These are phyloP conservation scores for Pantherophis guttatus DNA, from an alignment of 2,113 vertebrate genomes.

Conservation along the genomic window DNA sequence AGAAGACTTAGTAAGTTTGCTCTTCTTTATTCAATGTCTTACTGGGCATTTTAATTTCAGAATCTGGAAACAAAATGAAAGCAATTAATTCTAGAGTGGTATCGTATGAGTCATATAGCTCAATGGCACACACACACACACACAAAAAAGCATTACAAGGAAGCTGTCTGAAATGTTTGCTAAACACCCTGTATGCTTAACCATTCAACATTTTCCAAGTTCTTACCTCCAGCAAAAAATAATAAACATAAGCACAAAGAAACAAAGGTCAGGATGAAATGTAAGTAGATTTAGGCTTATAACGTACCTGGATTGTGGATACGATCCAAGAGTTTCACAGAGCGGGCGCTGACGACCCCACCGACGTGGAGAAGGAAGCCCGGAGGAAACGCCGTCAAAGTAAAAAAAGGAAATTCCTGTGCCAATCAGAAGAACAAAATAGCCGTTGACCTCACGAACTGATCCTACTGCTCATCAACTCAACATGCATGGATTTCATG, in stretches of 20 bases:
- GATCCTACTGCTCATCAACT: background rate
- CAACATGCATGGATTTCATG: constrained; percentile 45
- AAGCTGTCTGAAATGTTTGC: background rate
- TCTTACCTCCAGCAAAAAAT: constrained; percentile 2
- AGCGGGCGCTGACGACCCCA: constrained; percentile 95
- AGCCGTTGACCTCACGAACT: constrained; percentile 14
- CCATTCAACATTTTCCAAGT: background rate
- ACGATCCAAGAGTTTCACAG: constrained; percentile 95
- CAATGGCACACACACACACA: background rate
- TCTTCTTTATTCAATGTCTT: background rate
- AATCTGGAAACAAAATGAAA: constrained; percentile 23
- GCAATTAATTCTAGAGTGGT: background rate
- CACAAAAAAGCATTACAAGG: background rate
- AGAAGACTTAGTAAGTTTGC: background rate
- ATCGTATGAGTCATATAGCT: constrained; percentile 3
- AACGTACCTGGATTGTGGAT: constrained; percentile 97
- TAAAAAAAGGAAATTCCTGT: constrained; percentile 98
- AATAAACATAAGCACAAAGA: background rate
- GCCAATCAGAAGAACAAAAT: constrained; percentile 25
- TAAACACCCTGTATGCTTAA: background rate
- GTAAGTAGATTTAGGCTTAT: background rate
- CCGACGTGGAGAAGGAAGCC: constrained; percentile 93
- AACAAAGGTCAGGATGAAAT: rapidly evolving
- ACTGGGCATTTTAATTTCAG: background rate
- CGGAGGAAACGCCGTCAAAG: constrained; percentile 88